Percentiles rank a stretch among this genome's conserved stretches.
Evolutionary conservation across 2,888 invertebrate species (phyloP).

Genomic region (Sphaerophoria rueppellii): DNA sequence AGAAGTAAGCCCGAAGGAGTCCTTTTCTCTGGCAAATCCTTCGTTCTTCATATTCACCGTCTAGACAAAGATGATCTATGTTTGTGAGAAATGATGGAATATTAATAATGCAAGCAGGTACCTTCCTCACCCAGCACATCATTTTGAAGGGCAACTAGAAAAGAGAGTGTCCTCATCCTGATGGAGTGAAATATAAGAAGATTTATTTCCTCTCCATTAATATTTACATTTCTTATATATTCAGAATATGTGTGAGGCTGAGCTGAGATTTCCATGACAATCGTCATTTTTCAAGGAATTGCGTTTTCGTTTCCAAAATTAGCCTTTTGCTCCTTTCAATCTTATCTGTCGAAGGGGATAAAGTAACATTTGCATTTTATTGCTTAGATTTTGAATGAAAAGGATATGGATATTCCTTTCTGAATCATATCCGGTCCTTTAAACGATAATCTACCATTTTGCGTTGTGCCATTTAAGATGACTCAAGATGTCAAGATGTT

Average conservation of each 20-base stretch:
- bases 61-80: slow-evolving; percentile 69
- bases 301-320: slow-evolving; percentile 14
- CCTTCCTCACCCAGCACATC: slow-evolving; percentile 1
- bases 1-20: background rate
- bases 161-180: slow-evolving; percentile 18
- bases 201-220: slow-evolving; percentile 69
- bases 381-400: slow-evolving; percentile 52
- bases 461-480: slow-evolving; percentile 21
- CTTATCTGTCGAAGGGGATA: slow-evolving; percentile 1
- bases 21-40: background rate
- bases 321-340: slow-evolving; percentile 2
- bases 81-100: slow-evolving; percentile 49
- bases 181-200: slow-evolving; percentile 29
- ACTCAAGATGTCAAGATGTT: background rate
- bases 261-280: slow-evolving; percentile 66
- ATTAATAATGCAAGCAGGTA: slow-evolving; percentile 54
- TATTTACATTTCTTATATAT: slow-evolving; percentile 56
- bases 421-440: background rate
- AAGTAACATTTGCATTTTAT: slow-evolving; percentile 70
- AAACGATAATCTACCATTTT: slow-evolving; percentile 47
- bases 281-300: slow-evolving; percentile 34
- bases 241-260: slow-evolving; percentile 21
- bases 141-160: slow-evolving; percentile 32
- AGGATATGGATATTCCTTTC: slow-evolving; percentile 16
- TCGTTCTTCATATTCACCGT: slow-evolving; percentile 31